Evolutionary conservation across 2,888 invertebrate species (phyloP), one percentile per base, ranked within the genome.

Genomic region (Colletes collaris): DNA sequence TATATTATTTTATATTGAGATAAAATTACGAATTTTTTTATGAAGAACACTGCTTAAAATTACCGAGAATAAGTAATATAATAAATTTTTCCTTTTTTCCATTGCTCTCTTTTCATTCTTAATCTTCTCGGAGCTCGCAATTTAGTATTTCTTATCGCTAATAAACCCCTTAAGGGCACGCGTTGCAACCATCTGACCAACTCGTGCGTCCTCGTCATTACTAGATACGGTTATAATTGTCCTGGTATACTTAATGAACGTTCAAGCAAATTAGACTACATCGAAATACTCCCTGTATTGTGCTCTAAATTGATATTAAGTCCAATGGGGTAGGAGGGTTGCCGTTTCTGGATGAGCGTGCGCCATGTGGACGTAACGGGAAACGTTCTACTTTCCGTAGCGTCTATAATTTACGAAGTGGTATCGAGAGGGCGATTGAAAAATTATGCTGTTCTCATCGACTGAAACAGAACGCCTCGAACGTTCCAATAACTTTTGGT

Each of bases 231-330:
- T 85, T 85, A 76, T 83, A 83, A 83, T 83, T 77, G 76, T 83
- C 68, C 68, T 52, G 69, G 71, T 76, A 69, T 78, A 84, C 72
- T 74, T 77, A 75, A 76, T 75, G 81, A 76, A 77, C 81, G 76
- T 83, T 75, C 76, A 52, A 79, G 76, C 75, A 85, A 85, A 85
- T 85, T 85, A 79, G 74, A 81, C 62, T 78, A 70, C 75, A 72
- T 75, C 76, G 76, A 74, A 72, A 82, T 73, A 68, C 63, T 50
- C 69, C 49, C 71, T 72, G 73, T 63, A 58, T 81, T 76, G 70
- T 76, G 50, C 76, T 72, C 64, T 63, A 82, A 85, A 85, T 84
- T 81, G 79, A 75, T 79, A 81, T 81, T 78, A 78, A 65, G 66
- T 74, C 81, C 75, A 73, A 81, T 49, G 69, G 62, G 63, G 44